Conservation (phyloP, 1,140 invertebrate species). For the Steinernema khuongi region DNA sequence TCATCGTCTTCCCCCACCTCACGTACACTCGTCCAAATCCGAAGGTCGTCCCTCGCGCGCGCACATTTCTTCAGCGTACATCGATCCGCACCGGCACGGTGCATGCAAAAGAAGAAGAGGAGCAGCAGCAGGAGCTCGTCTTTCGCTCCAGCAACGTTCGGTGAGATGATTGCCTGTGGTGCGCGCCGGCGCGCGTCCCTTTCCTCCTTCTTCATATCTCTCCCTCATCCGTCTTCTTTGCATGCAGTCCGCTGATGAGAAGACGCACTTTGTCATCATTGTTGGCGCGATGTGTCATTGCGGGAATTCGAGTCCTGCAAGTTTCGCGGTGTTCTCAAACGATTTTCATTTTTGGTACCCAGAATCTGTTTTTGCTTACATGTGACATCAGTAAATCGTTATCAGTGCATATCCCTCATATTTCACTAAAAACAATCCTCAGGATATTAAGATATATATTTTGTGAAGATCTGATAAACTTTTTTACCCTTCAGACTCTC, state of each 20-base stretch:
- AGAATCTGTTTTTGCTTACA: no score
- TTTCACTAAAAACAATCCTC: no score
- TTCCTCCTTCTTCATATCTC: not conserved
- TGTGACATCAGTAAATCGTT: no score
- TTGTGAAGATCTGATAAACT: no score
- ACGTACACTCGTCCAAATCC: not conserved
- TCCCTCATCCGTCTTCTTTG: not conserved
- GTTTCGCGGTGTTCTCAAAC: no score
- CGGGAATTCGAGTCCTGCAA: not conserved
- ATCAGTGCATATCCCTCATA: no score
- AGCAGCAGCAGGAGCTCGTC: no score
- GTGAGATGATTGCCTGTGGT: not conserved
- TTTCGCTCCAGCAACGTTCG: not conserved
- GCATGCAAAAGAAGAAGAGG: not conserved
- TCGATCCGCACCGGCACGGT: not conserved
- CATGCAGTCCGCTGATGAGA: not conserved
- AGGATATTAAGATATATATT: no score
- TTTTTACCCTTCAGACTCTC: no score
- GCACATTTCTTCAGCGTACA: not conserved
- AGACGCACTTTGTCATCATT: not conserved
- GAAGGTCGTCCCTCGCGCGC: not conserved
- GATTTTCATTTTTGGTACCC: no score
- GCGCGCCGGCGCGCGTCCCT: not conserved
- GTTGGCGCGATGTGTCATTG: not conserved
- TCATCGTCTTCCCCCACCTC: not conserved